A percentile compares a stretch with the other conserved stretches of the same genome.
Evolutionary conservation across 2,113 vertebrate species (phyloP).

Genomic region (Myiozetetes cayanensis): DNA sequence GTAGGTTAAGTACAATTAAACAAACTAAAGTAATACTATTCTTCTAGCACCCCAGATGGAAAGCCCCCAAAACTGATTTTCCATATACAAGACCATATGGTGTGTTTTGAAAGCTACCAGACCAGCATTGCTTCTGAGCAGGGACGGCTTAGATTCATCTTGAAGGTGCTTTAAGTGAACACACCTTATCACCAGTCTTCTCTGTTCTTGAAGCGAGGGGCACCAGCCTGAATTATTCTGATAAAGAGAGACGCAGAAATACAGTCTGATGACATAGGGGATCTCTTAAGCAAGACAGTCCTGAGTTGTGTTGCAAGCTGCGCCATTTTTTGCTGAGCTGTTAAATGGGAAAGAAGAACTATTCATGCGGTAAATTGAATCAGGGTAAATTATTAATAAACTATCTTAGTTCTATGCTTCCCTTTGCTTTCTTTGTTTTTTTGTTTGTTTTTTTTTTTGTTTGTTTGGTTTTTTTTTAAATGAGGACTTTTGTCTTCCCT

Average conservation of each 20-base stretch:
- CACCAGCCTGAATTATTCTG: neutral
- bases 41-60: neutral
- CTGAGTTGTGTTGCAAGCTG: neutral
- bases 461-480: neutral
- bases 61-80: neutral
- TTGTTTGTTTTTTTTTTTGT: neutral
- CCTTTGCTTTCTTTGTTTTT: neutral
- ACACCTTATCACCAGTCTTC: neutral
- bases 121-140: neutral
- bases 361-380: neutral
- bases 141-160: neutral
- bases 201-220: neutral
- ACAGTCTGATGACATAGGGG: neutral
- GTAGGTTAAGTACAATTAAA: neutral
- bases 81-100: neutral
- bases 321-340: fast-evolving
- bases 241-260: neutral
- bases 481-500: neutral
- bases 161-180: neutral
- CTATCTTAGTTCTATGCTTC: neutral
- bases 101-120: neutral
- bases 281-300: neutral
- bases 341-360: neutral
- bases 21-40: neutral
- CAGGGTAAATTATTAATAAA: neutral